phyloP scores from a whole-genome alignment of 2,888 invertebrate genomes.

The Macrostomum cliftonense region DNA sequence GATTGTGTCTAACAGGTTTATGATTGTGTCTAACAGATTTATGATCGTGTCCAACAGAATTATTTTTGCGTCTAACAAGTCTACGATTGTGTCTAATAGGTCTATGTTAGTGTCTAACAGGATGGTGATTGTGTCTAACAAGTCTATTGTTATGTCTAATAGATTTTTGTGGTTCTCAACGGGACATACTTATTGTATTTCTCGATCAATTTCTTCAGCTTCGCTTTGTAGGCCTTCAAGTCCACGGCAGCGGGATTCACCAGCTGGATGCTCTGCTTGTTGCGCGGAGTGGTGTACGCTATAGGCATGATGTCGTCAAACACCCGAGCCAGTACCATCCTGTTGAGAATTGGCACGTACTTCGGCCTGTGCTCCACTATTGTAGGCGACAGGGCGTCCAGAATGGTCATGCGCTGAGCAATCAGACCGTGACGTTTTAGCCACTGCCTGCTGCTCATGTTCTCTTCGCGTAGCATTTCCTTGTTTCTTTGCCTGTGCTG shows the following conservation, averaged over 20 bases:
- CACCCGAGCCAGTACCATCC: slow-evolving; percentile 29
- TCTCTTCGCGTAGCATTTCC: slow-evolving; percentile 12
- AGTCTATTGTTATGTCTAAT: too few species aligned
- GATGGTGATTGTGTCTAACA: too few species aligned
- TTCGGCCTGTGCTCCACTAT: slow-evolving; percentile 27
- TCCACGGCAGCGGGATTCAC: slow-evolving; percentile 30
- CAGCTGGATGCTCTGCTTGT: slow-evolving; percentile 19
- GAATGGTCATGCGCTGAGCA: slow-evolving; percentile 21
- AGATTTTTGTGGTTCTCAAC: too few species aligned
- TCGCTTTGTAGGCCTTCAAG: slow-evolving; percentile 23
- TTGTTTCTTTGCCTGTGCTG: slow-evolving; percentile 11
- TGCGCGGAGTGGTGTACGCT: slow-evolving; percentile 21
- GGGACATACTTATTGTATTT: slow-evolving; percentile 22
- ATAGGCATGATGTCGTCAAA: slow-evolving; percentile 34
- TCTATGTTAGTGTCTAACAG: too few species aligned
- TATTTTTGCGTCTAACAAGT: too few species aligned
- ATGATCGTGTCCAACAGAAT: too few species aligned
- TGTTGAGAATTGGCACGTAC: slow-evolving; percentile 30
- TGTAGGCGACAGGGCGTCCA: slow-evolving; percentile 30
- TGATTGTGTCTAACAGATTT: too few species aligned
- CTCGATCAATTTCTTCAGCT: slow-evolving; percentile 19
- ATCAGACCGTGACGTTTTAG: slow-evolving; percentile 17
- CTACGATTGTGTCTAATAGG: too few species aligned
- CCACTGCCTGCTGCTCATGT: slow-evolving; percentile 17
- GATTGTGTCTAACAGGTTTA: too few species aligned